Evolutionary conservation across 2,113 vertebrate species (phyloP).

Genomic region (Pelobates fuscus): DNA sequence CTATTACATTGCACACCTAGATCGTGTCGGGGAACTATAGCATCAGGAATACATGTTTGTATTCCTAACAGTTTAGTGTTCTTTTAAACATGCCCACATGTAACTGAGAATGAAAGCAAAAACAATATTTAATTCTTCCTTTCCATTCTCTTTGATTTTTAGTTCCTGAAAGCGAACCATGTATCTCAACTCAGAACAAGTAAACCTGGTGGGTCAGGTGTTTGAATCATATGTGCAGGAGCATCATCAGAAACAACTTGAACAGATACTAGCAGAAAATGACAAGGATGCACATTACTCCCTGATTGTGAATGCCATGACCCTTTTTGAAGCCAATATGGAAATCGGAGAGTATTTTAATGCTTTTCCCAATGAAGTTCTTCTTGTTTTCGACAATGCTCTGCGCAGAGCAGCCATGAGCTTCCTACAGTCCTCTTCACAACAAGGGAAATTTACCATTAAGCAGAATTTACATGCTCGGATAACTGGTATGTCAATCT

Average conservation of each 20-base stretch:
- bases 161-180: constrained; percentile 53
- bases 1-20: too few species aligned
- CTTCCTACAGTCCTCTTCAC: constrained; percentile 54
- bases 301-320: constrained; percentile 88
- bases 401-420: constrained; percentile 70
- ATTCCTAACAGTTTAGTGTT: too few species aligned
- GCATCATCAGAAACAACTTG: constrained; percentile 79
- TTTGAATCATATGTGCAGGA: constrained; percentile 84
- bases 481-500: constrained; percentile 77
- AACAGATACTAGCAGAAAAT: constrained; percentile 68
- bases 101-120: too few species aligned
- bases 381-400: constrained; percentile 82
- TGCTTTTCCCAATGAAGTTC: constrained; percentile 77
- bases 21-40: too few species aligned
- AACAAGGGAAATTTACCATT: constrained; percentile 51
- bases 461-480: constrained; percentile 82
- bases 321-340: constrained; percentile 93
- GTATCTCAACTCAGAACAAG: constrained; percentile 74
- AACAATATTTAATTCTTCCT: background rate
- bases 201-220: constrained; percentile 77
- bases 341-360: constrained; percentile 92
- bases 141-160: background rate
- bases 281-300: constrained; percentile 76
- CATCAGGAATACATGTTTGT: too few species aligned
- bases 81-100: too few species aligned